phyloP scores from a whole-genome alignment of 2,888 invertebrate species.

The Aphodius granarius region DNA sequence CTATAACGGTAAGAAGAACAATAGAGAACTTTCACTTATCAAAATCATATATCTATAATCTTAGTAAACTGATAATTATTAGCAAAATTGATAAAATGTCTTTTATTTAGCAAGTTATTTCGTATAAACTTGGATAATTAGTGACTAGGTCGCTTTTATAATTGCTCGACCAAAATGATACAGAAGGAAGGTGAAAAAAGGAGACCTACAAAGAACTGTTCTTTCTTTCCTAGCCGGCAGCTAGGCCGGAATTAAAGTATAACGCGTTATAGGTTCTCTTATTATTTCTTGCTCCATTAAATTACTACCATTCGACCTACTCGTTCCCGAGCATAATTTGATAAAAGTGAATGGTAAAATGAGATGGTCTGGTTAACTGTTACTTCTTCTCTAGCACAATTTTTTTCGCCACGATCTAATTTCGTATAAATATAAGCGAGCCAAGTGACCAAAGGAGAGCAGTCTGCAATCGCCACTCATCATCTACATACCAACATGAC shows the following conservation, averaged over 20 bases:
- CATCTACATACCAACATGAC: constrained; percentile 22
- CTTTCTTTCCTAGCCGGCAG: neutral
- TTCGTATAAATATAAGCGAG: constrained; percentile 29
- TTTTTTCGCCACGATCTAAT: constrained; percentile 22
- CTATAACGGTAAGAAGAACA: neutral
- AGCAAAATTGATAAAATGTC: neutral
- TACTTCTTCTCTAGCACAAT: constrained; percentile 7
- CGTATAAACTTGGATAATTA: neutral
- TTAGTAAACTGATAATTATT: neutral
- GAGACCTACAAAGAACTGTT: neutral
- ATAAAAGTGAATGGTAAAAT: constrained; percentile 25
- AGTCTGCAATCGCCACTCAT: constrained; percentile 28
- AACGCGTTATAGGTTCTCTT: constrained; percentile 24
- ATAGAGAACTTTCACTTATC: neutral
- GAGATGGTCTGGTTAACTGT: constrained; percentile 8
- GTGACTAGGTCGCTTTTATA: neutral
- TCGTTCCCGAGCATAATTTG: constrained; percentile 34
- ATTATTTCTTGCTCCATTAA: constrained; percentile 55
- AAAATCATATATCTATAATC: neutral
- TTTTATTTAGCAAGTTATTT: neutral
- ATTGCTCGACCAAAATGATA: neutral
- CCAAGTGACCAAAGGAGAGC: neutral
- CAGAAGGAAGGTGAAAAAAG: neutral
- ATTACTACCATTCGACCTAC: constrained; percentile 41
- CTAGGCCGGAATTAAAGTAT: constrained; percentile 4